Percentiles rank a stretch among this genome's conserved stretches.
These are phyloP conservation scores for Panagrolaimus sp. DNA, from an alignment of 1,140 invertebrate genomes.

Conservation along the genomic window DNA sequence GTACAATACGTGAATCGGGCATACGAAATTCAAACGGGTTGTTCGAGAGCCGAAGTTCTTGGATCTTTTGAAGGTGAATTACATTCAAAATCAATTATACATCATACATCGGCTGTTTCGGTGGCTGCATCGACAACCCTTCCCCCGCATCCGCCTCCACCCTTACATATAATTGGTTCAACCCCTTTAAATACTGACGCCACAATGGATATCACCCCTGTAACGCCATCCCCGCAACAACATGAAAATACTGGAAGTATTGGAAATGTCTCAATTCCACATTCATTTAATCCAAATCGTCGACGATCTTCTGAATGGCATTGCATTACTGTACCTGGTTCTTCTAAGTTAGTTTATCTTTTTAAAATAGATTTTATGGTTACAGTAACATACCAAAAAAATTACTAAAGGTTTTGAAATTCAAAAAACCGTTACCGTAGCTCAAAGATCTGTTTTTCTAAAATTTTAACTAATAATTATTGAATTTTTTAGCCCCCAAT, in stretches of 20 bases:
- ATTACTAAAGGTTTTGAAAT: too few species aligned
- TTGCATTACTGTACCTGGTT: slow-evolving; percentile 55
- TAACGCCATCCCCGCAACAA: neutral
- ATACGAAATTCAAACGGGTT: slow-evolving; percentile 54
- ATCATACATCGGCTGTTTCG: neutral
- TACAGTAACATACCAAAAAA: neutral
- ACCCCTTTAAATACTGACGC: slow-evolving; percentile 17
- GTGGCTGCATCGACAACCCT: slow-evolving; percentile 18
- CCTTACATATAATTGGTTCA: slow-evolving; percentile 19
- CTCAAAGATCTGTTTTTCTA: neutral
- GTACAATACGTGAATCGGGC: slow-evolving; percentile 58
- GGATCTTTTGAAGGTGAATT: slow-evolving; percentile 42
- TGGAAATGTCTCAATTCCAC: neutral
- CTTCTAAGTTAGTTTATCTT: slow-evolving; percentile 7
- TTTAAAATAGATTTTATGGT: neutral
- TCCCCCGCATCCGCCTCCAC: neutral
- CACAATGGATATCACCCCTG: neutral
- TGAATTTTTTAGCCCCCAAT: slow-evolving; percentile 39
- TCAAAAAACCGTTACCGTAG: too few species aligned
- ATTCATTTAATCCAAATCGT: slow-evolving; percentile 19
- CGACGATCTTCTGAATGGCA: slow-evolving; percentile 56
- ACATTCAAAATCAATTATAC: slow-evolving; percentile 24
- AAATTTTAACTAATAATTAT: slow-evolving; percentile 1
- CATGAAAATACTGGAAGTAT: slow-evolving; percentile 5
- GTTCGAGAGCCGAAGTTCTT: slow-evolving; percentile 45